Evolutionary conservation across 2,113 vertebrate species (phyloP).

Genomic region (Pterocles orientalis): DNA sequence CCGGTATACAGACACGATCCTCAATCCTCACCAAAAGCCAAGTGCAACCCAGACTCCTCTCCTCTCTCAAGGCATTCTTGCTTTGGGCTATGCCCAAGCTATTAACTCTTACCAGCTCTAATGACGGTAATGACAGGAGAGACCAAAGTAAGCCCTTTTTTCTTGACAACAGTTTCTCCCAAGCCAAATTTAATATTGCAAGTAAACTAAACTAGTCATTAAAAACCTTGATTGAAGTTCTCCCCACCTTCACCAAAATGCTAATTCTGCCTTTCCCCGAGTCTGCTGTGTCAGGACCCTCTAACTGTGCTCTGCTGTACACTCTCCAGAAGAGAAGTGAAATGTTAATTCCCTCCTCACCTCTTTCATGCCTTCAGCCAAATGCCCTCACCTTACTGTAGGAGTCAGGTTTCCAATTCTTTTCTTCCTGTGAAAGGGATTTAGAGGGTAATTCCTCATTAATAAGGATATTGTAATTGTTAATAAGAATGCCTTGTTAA

Average conservation of each 20-base stretch:
- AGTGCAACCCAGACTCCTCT: not conserved
- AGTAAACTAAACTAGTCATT: not conserved
- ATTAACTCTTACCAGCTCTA: not conserved
- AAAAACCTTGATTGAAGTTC: not conserved
- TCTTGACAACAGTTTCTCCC: not conserved
- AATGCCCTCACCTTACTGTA: not conserved
- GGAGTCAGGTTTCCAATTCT: not conserved
- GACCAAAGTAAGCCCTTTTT: not conserved
- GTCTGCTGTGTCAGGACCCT: not conserved
- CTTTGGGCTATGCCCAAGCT: not conserved
- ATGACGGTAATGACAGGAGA: not conserved
- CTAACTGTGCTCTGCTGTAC: not conserved
- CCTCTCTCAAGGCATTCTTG: not conserved
- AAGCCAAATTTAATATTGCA: not conserved
- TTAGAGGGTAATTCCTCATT: not conserved
- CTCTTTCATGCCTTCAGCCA: not conserved
- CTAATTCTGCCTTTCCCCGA: not conserved
- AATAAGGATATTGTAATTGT: not conserved
- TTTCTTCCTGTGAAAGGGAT: not conserved
- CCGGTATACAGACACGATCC: not conserved
- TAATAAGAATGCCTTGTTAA: constrained; percentile 8
- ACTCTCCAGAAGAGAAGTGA: not conserved
- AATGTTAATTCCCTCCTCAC: not conserved
- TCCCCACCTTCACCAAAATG: not conserved
- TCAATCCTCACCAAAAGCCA: not conserved